A percentile compares a stretch with the other conserved stretches of the same genome.
Evolutionary conservation across 2,113 vertebrate species (phyloP).

Genomic region (Emydura subglobosa): DNA sequence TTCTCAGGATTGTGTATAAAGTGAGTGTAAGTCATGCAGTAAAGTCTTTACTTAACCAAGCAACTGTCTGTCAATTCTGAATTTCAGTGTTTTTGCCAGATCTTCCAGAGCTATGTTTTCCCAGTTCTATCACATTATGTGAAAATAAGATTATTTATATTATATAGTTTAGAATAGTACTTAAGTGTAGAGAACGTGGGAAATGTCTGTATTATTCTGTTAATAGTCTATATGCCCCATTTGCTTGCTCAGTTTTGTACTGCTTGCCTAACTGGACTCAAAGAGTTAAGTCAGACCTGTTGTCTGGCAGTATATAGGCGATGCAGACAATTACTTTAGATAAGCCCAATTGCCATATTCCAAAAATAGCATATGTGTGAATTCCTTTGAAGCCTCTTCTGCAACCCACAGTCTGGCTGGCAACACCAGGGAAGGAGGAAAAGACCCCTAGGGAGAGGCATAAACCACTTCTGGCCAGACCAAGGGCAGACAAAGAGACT

Average conservation of each 20-base stretch:
- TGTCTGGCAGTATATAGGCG: background rate
- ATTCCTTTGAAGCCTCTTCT: background rate
- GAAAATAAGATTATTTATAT: background rate
- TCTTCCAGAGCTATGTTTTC: background rate
- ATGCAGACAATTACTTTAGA: background rate
- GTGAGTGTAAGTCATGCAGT: too few relatives aligned
- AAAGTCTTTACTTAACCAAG: background rate
- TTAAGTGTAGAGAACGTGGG: background rate
- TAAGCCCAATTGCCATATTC: background rate
- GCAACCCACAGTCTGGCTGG: background rate
- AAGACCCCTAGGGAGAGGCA: background rate
- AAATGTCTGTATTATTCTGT: background rate
- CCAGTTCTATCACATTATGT: background rate
- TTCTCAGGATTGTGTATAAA: too few relatives aligned
- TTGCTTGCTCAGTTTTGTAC: background rate
- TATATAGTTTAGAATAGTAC: background rate
- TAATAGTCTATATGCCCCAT: background rate
- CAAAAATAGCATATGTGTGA: background rate
- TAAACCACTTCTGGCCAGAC: background rate
- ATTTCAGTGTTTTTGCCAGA: background rate
- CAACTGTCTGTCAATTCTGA: background rate
- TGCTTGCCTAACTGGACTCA: background rate
- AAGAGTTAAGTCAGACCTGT: rapidly evolving
- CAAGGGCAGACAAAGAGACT: background rate
- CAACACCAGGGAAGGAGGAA: background rate